A percentile compares a stretch with the other conserved stretches of the same genome.
Conservation (phyloP, 2,113 vertebrate species). For the Myotis yumanensis region DNA sequence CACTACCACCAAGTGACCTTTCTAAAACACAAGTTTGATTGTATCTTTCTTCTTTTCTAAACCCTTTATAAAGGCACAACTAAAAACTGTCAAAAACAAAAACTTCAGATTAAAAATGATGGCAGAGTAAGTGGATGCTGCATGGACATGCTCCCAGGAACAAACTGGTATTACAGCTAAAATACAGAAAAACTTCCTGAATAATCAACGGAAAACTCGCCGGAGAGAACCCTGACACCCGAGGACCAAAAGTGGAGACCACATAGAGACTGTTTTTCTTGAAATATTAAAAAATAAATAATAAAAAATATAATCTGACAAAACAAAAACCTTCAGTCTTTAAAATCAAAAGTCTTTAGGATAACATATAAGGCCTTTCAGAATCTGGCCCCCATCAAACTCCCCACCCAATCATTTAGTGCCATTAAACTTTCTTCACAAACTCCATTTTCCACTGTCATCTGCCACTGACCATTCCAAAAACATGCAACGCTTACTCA, state of each 20-base stretch:
- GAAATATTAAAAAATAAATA: too few species aligned
- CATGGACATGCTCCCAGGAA: too few species aligned
- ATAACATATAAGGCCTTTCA: conserved; percentile 16
- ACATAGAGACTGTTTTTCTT: too few species aligned
- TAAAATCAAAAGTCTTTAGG: conserved; percentile 12
- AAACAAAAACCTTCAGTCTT: neutral
- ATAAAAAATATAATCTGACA: too few species aligned
- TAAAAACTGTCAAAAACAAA: neutral
- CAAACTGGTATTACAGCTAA: too few species aligned
- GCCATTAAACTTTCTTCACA: neutral
- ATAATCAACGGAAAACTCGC: too few species aligned
- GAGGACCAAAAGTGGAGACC: too few species aligned
- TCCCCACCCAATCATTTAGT: neutral
- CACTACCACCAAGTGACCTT: neutral
- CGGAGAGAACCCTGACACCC: too few species aligned
- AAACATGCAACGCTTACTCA: neutral
- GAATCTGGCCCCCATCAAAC: neutral
- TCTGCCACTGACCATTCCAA: neutral
- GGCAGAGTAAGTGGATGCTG: too few species aligned
- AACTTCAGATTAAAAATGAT: too few species aligned
- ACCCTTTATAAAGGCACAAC: neutral
- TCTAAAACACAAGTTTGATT: conserved; percentile 19
- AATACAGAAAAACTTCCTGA: too few species aligned
- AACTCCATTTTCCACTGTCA: neutral
- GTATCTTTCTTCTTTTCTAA: conserved; percentile 34